Evolutionary conservation across 2,888 invertebrate species (phyloP), one percentile per base, ranked within the genome.

Genomic region (Spodoptera littoralis): DNA sequence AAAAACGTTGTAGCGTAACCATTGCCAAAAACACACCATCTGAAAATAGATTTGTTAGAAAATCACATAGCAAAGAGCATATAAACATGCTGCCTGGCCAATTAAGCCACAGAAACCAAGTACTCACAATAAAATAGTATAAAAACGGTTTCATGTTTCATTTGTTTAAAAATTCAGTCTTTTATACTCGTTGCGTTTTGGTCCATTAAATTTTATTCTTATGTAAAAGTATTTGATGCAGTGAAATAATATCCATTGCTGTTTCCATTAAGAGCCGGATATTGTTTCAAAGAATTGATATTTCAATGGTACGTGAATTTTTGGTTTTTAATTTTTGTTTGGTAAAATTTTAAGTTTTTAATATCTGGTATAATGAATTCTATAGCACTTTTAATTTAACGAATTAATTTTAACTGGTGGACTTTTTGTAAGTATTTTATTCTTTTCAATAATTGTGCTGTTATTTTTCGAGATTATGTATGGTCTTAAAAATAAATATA

Each of bases 171-270:
- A 60, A 54, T 2, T 53, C 18, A 36, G 36, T 54, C 49, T 59
- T 73, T 71, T 65, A 57, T 47, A 50, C 41, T 51, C 60, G 44
- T 48, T 68, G 54, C 63, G 79, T 79, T 77, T 63, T 64, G 73
- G 65, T 79, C 46, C 70, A 64, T 73, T 70, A 76, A 65, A 60
- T 77, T 76, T 79, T 70, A 79, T 70, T 58, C 62, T 75, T 78
- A 59, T 22, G 62, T 41, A 60, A 65, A 53, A 30, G 59, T 56
- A 60, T 65, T 60, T 41, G 36, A 30, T 27, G 57, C 66, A 30
- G 51, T 60, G 55, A 62, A 79, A 76, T 79, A 54, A 70, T 67
- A 52, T 69, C 70, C 62, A 76, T 65, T 65, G 58, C 52, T 41
- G 55, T 64, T 71, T 76, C 24, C 49, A 63, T 71, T 60, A 48